A percentile compares a stretch with the other conserved stretches of the same genome.
phyloP scores from a whole-genome alignment of 2,888 invertebrate genomes.

The Auanema freiburgensis region DNA sequence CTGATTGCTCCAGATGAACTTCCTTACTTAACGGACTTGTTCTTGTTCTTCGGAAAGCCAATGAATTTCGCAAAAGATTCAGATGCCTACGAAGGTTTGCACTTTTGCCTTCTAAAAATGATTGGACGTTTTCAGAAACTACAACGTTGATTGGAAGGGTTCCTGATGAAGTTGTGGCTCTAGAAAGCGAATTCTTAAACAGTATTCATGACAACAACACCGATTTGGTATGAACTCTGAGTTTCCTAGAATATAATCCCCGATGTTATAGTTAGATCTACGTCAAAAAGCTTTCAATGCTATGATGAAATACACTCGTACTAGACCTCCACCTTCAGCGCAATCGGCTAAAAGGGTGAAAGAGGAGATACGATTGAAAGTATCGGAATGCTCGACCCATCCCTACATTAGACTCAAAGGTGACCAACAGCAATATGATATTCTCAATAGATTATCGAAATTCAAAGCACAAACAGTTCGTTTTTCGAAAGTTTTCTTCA shows the following conservation, averaged over 20 bases:
- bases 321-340: conserved; percentile 83
- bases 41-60: conserved; percentile 84
- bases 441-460: conserved; percentile 42
- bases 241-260: conserved; percentile 14
- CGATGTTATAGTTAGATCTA: conserved; percentile 70
- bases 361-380: conserved; percentile 47
- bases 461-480: conserved; percentile 42
- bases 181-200: conserved; percentile 78
- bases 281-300: conserved; percentile 81
- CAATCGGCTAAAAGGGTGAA: conserved; percentile 88
- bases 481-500: conserved; percentile 50
- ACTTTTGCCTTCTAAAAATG: too few relatives aligned
- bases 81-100: conserved; percentile 42
- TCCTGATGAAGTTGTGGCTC: conserved; percentile 81
- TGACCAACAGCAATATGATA: conserved; percentile 37
- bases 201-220: conserved; percentile 76
- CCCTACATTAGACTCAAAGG: conserved; percentile 37
- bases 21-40: conserved; percentile 88
- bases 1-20: conserved; percentile 87
- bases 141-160: conserved; percentile 75
- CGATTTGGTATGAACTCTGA: conserved; percentile 24
- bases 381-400: conserved; percentile 39
- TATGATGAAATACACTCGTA: conserved; percentile 84
- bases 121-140: conserved; percentile 35
- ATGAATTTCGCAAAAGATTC: conserved; percentile 68